Percentiles rank a stretch among this genome's conserved stretches.
phyloP scores from a whole-genome alignment of 2,113 vertebrate species.

The Phylloscopus trochiloides region DNA sequence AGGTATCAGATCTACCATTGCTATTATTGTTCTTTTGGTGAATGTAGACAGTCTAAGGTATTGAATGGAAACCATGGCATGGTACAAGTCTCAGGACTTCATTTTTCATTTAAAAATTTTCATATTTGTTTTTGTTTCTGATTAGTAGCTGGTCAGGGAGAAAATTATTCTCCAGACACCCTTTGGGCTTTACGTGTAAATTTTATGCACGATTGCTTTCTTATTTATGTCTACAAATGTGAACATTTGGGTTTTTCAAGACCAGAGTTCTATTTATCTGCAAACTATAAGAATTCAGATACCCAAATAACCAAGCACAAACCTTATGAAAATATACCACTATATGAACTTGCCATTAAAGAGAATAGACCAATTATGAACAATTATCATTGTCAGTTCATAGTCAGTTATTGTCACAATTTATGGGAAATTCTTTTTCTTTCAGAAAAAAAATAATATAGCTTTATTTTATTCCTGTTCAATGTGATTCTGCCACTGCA shows the following conservation, averaged over 20 bases:
- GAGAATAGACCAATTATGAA: not conserved
- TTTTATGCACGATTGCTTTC: not conserved
- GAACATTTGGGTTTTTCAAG: not conserved
- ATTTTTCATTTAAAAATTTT: not conserved
- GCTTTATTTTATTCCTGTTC: not conserved
- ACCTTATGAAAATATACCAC: not conserved
- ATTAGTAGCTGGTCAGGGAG: not conserved
- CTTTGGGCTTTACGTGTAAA: not conserved
- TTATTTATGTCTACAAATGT: not conserved
- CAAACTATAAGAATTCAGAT: not conserved
- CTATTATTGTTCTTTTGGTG: not conserved
- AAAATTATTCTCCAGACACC: not conserved
- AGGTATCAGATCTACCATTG: not conserved
- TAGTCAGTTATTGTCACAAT: not conserved
- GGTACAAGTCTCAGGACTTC: not conserved
- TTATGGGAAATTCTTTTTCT: not conserved
- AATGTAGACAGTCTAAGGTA: not conserved
- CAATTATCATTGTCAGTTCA: not conserved
- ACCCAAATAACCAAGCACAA: not conserved
- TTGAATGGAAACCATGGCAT: not conserved
- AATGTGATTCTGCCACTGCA: not conserved
- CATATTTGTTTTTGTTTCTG: not conserved
- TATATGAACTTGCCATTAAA: not conserved
- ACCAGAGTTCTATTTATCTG: not conserved
- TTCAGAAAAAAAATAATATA: not conserved